Percentiles rank a stretch among this genome's conserved stretches.
Evolutionary conservation across 2,888 invertebrate genomes (phyloP).

Genomic region (Sinodicranocentrus sp.): DNA sequence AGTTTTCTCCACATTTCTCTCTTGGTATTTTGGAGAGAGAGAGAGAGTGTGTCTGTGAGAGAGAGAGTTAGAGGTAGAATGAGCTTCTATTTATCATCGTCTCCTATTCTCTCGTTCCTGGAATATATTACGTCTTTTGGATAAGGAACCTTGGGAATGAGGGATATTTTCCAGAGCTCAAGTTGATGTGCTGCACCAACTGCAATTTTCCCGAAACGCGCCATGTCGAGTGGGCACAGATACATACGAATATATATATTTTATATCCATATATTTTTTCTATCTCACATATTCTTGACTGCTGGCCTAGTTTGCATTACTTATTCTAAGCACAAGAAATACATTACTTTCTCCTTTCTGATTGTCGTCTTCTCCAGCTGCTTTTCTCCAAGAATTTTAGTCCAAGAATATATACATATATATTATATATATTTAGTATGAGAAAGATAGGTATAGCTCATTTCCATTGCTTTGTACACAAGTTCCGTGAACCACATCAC

Average conservation of each 20-base stretch:
- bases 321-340: slow-evolving; percentile 41
- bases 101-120: slow-evolving; percentile 17
- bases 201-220: no score
- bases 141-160: background rate
- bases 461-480: slow-evolving; percentile 4
- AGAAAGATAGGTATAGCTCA: background rate
- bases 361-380: slow-evolving; percentile 27
- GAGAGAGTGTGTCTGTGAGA: no score
- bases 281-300: slow-evolving; percentile 12
- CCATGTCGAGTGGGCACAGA: no score
- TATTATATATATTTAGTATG: background rate
- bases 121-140: background rate
- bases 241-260: no score
- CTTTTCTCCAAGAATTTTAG: background rate
- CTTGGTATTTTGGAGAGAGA: no score
- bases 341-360: slow-evolving; percentile 31
- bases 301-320: slow-evolving; percentile 54
- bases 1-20: no score
- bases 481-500: background rate
- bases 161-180: slow-evolving; percentile 40
- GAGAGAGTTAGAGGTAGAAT: slow-evolving; percentile 44
- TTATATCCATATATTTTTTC: no score
- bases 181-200: no score
- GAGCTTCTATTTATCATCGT: slow-evolving; percentile 63
- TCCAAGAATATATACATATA: background rate